Evolutionary conservation across 1,140 invertebrate genomes (phyloP), one percentile per base, ranked within the genome.

Genomic region (Armadillidium nasatum): DNA sequence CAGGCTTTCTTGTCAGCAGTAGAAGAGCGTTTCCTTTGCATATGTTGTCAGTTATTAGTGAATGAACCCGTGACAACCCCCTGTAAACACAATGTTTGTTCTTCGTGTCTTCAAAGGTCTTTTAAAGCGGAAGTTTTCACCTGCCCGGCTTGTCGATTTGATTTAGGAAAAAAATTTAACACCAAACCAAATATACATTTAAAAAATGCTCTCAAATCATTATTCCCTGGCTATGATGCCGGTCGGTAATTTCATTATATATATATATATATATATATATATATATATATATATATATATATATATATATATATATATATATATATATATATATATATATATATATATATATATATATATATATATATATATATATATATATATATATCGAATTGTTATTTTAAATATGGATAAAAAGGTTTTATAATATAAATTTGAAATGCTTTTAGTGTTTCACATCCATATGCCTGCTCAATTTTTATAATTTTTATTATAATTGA

Each of bases 21-120:
- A 3, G 87, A 89, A 78, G 88, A 90, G 82, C 81, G 86, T 43
- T 94, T 94, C 83, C 87, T 87, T 0, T 95, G 93, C 83, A 90
- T 92, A 54, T 93, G 92, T 80, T 95, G 93, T 83, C 90, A 93
- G 83, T 91, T 92, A 71, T 79, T 94, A 6, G 89, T 91, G 0
- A 89, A 85, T 73, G 87, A 89, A 77, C 93, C 93, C 0, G 85
- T 94, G 3, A 94, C 93, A 0, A 92, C 90, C 4, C 84, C 86
- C 6, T 94, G 93, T 80, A 83, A 84, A 67, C 93, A 95, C 82
- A 94, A 92, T 82, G 89, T 94, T 76, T 95, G 93, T 83, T 69
- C 88, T 87, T 81, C 82, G 0, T 94, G 92, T 83, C 83, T 93
- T 67, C 87, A 88, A 82, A 85, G 89, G 21, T 91, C 91, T 13